Conservation (phyloP, 2,888 invertebrate genomes). For the Papilio elwesi region DNA sequence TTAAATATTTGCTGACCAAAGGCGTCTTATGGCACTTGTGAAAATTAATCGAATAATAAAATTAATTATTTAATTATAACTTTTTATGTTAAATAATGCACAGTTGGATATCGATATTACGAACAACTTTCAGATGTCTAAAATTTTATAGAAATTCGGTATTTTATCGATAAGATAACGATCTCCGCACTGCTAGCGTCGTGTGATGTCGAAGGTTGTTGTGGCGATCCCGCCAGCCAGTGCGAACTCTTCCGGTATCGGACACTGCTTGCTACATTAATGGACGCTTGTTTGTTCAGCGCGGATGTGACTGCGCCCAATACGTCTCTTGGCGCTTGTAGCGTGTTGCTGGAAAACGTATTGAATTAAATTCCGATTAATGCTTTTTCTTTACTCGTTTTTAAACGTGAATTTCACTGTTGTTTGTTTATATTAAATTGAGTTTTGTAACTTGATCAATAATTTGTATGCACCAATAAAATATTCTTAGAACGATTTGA, state of each 20-base stretch:
- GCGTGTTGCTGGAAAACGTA: slow-evolving; percentile 15
- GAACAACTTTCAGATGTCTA: neutral
- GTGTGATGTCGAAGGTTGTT: slow-evolving; percentile 81
- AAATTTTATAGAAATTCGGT: neutral
- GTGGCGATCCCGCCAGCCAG: slow-evolving; percentile 63
- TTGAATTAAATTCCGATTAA: slow-evolving; percentile 14
- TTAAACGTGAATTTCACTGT: neutral
- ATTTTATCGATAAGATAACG: slow-evolving; percentile 46
- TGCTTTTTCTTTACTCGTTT: slow-evolving; percentile 3
- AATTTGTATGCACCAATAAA: too few relatives aligned
- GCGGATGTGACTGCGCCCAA: slow-evolving; percentile 45
- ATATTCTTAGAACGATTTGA: too few relatives aligned
- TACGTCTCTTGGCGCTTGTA: slow-evolving; percentile 39
- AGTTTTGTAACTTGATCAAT: too few relatives aligned
- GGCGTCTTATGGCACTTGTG: too few relatives aligned
- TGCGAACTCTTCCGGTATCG: slow-evolving; percentile 75
- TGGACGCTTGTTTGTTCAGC: slow-evolving; percentile 65
- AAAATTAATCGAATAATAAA: too few relatives aligned
- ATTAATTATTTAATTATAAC: too few relatives aligned
- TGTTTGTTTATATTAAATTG: too few relatives aligned
- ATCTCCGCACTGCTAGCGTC: slow-evolving; percentile 61
- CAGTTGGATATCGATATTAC: neutral
- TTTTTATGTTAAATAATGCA: too few relatives aligned
- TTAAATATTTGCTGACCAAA: too few relatives aligned
- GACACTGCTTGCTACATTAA: slow-evolving; percentile 65